phyloP scores from a whole-genome alignment of 2,888 invertebrate genomes.

The Tryphoninae sp. region DNA sequence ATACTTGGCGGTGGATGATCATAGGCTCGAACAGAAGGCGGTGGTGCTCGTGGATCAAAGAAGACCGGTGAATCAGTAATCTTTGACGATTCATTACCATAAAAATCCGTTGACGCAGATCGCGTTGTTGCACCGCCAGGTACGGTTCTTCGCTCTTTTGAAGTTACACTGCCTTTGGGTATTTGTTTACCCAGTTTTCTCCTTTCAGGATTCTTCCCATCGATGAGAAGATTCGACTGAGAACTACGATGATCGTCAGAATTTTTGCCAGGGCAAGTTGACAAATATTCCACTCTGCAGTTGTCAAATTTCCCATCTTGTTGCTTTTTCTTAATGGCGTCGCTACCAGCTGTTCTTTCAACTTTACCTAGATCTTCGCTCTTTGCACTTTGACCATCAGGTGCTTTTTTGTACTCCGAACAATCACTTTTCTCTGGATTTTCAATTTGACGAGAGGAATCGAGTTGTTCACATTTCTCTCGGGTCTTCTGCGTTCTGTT shows the following conservation, averaged over 20 bases:
- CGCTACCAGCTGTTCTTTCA: not conserved
- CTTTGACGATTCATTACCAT: slow-evolving; percentile 49
- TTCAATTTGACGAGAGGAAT: not conserved
- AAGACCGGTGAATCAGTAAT: slow-evolving; percentile 56
- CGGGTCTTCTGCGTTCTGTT: not conserved
- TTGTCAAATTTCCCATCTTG: not conserved
- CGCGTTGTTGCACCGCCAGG: not conserved
- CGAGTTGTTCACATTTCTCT: not conserved
- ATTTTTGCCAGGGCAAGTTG: not conserved
- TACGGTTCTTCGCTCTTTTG: slow-evolving; percentile 2
- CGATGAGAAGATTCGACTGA: slow-evolving; percentile 4
- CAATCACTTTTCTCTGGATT: not conserved
- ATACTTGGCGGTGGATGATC: slow-evolving; percentile 49
- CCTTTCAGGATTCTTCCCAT: slow-evolving; percentile 14
- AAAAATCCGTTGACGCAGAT: not conserved
- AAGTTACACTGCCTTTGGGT: not conserved
- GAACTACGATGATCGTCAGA: slow-evolving; percentile 6
- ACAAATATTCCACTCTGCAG: not conserved
- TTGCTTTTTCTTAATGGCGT: not conserved
- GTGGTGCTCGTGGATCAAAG: slow-evolving; percentile 42
- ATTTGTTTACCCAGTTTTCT: slow-evolving; percentile 20
- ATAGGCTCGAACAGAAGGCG: slow-evolving; percentile 46
- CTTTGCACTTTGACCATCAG: not conserved
- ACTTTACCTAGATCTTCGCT: not conserved
- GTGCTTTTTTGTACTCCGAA: not conserved